Conservation (phyloP, 2,113 vertebrate species). For the Fregata magnificens region DNA sequence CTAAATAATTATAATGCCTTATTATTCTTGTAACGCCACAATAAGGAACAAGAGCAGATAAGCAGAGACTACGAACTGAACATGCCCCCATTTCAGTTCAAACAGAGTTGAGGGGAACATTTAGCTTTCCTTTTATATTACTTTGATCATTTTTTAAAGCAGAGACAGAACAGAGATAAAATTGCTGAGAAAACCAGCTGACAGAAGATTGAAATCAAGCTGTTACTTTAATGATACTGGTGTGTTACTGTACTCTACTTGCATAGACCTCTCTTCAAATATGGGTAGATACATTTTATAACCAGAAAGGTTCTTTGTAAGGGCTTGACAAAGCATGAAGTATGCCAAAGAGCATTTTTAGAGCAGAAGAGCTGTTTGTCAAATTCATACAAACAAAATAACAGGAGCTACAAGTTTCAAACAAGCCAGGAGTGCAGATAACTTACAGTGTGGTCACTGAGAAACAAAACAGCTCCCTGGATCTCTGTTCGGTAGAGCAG, state of each 20-base stretch:
- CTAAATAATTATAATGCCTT: not conserved
- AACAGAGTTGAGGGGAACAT: not conserved
- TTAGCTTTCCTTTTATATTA: not conserved
- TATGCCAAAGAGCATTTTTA: not conserved
- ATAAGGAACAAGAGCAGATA: constrained; percentile 17
- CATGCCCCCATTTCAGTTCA: not conserved
- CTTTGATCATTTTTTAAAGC: constrained; percentile 46
- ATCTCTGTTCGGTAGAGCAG: not conserved
- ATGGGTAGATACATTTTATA: not conserved
- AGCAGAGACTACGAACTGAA: not conserved
- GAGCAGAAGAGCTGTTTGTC: not conserved
- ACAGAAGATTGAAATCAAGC: constrained; percentile 1
- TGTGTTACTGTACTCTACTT: not conserved
- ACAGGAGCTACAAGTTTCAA: not conserved
- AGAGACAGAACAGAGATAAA: constrained; percentile 23
- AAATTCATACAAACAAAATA: not conserved
- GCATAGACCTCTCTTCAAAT: not conserved
- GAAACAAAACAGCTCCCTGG: not conserved
- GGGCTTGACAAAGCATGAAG: not conserved
- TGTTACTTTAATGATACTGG: not conserved
- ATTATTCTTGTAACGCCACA: not conserved
- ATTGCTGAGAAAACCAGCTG: not conserved
- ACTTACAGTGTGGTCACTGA: not conserved
- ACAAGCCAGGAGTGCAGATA: not conserved
- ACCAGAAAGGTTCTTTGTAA: not conserved